These are phyloP conservation scores for human DNA, from an alignment of 2,113 vertebrate species.

Conservation along the genomic window DNA sequence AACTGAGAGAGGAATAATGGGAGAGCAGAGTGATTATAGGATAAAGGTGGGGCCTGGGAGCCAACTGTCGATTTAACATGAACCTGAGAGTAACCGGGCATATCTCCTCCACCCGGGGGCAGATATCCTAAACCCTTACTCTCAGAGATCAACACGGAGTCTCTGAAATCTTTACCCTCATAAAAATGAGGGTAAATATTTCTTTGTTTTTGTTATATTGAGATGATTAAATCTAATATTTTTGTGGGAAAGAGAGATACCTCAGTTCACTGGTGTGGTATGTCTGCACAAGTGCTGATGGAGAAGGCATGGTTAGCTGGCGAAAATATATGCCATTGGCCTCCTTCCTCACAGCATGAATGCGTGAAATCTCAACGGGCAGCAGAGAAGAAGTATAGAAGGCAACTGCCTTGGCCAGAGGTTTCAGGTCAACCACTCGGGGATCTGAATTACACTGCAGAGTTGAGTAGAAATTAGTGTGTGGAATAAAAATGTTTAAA, in stretches of 20 bases:
- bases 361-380: background rate
- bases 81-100: background rate
- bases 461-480: background rate
- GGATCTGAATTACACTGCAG: background rate
- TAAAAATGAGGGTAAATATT: slow-evolving; percentile 28
- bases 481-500: background rate
- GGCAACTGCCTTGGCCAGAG: background rate
- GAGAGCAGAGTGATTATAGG: background rate
- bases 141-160: background rate
- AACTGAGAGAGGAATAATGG: background rate
- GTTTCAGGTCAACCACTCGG: background rate
- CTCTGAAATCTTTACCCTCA: background rate
- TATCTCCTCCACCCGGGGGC: background rate
- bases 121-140: background rate
- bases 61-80: background rate
- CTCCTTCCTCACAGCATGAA: background rate
- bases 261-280: background rate
- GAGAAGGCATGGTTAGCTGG: background rate
- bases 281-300: background rate
- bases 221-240: slow-evolving; percentile 8
- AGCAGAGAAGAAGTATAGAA: background rate
- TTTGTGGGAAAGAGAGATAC: background rate
- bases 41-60: background rate
- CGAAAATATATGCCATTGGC: background rate
- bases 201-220: slow-evolving; percentile 11